Base-by-base conservation (phyloP, 2,113 vertebrate genomes). In the Thunnus maccoyii region DNA sequence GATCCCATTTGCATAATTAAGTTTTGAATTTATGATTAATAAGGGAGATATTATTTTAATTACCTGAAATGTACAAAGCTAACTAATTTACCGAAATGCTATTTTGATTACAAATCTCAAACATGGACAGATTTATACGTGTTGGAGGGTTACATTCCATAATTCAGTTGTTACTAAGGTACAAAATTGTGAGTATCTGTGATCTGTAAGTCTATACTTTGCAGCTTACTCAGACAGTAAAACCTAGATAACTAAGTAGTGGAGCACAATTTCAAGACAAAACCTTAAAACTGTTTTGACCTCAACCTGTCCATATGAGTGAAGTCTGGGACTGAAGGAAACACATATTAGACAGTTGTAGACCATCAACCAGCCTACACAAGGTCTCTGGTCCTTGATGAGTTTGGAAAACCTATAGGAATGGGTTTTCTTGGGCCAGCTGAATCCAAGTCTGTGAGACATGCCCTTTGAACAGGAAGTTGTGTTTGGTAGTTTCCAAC, bases 1-100 rank as follows among this genome's bases (percentile, higher is more conserved):
- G n/a, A 64, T 18, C 61, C 32, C 15, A 71, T 68, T 76, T 68
- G 10, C 27, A 27, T 72, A 67, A 67, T 67, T 82, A 72, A n/a
- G 30, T 55, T 78, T 50, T 57, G 11, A 17, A 52, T 76, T 44
- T 86, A 13, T 56, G 36, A 82, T 82, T 18, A 58, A 60, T 60
- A 36, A 41, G 7, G 18, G 16, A 16, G 12, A 65, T 69, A 56
- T 60, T 15, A 60, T 16, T 56, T 71, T 36, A 7, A 64, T 70
- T 13, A 25, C 41, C 46, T 12, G 18, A 56, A 60, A 44, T 62
- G 22, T 62, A 17, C 44, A 65, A 47, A 22, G 32, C 18, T 41
- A 27, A 27, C 18, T 44, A 32, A 50, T 72, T 36, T 9, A 48
- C 25, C 55, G 48, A 67, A 67, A 78, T 67, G 47, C 7, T 36